Evolutionary conservation across 2,888 invertebrate genomes (phyloP).

Genomic region (Tetranychus piercei): DNA sequence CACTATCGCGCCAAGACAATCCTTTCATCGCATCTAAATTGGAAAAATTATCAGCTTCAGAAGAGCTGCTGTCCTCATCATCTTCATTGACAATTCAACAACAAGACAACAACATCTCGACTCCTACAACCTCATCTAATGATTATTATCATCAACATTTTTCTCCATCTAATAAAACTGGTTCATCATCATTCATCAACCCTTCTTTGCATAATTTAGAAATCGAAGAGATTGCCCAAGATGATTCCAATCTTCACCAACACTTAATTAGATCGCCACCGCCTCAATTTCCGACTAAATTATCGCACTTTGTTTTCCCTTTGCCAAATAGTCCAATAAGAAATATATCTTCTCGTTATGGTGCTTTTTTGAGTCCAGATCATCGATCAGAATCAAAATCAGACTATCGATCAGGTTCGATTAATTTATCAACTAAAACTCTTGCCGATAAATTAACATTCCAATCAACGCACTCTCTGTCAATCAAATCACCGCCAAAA

Average conservation of each 20-base stretch:
- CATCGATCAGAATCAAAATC: background rate
- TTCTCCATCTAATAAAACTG: background rate
- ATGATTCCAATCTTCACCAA: slow-evolving; percentile 46
- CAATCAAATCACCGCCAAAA: no score
- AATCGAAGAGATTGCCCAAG: background rate
- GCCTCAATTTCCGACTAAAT: slow-evolving; percentile 35
- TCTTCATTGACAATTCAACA: slow-evolving; percentile 6
- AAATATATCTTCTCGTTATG: background rate
- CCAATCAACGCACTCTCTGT: no score
- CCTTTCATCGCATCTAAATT: slow-evolving; percentile 43
- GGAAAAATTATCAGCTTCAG: slow-evolving; percentile 22
- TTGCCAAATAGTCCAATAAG: background rate
- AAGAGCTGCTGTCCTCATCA: slow-evolving; percentile 8
- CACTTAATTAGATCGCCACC: slow-evolving; percentile 64
- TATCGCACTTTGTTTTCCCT: slow-evolving; percentile 26
- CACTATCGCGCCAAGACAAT: slow-evolving; percentile 62
- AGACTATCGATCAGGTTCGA: no score
- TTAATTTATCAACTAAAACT: no score
- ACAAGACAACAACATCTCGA: background rate
- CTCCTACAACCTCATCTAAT: no score
- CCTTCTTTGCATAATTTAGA: slow-evolving; percentile 4
- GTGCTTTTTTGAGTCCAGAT: background rate
- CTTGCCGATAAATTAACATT: no score
- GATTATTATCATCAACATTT: background rate
- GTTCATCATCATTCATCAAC: background rate